Conservation (phyloP, 2,797 vertebrate species). For the Etheostoma nigrum region DNA sequence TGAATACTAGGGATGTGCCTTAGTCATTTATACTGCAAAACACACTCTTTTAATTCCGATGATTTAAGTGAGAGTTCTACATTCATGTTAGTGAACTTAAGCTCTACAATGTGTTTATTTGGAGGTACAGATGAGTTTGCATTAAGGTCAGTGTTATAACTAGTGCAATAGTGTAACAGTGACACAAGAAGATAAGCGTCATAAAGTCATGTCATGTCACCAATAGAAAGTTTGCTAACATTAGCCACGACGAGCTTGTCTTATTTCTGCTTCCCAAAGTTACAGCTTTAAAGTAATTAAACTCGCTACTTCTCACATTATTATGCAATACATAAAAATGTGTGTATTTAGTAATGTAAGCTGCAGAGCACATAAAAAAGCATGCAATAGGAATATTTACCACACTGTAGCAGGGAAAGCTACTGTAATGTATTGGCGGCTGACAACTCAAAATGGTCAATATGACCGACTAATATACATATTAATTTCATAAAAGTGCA, state of each 20-base stretch:
- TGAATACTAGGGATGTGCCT: not conserved
- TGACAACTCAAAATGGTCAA: not conserved
- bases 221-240: not conserved
- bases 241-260: not conserved
- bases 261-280: not conserved
- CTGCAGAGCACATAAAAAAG: not conserved
- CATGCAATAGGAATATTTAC: slow-evolving; percentile 8
- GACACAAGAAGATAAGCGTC: not conserved
- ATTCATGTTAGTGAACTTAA: not conserved
- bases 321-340: not conserved
- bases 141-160: too few species aligned
- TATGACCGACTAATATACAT: not conserved
- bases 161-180: not conserved
- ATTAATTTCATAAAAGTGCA: not conserved
- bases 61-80: not conserved
- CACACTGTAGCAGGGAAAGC: not conserved
- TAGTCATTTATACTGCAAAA: not conserved
- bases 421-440: not conserved
- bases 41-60: too few species aligned
- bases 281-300: not conserved
- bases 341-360: not conserved
- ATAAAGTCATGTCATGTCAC: not conserved
- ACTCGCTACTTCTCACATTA: not conserved
- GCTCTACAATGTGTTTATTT: too few species aligned
- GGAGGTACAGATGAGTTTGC: too few species aligned